A percentile compares a stretch with the other conserved stretches of the same genome.
These are phyloP conservation scores for Umimayanthus kanabou DNA, from an alignment of 92 coral and sea anemone species.

Conservation along the genomic window DNA sequence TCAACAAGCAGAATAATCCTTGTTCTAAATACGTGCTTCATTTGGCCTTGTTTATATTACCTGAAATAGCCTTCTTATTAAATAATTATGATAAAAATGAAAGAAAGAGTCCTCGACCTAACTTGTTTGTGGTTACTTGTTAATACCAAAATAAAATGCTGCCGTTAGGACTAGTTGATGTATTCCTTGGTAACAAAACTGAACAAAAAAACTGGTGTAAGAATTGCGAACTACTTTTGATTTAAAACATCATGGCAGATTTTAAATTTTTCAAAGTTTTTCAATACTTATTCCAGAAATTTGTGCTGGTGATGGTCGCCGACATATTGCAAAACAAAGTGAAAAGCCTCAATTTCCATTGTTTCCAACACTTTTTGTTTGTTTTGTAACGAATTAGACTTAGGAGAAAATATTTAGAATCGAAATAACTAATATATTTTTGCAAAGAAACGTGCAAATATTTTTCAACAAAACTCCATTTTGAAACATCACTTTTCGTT, in stretches of 20 bases:
- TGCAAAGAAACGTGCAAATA: neutral
- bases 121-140: no score
- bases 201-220: neutral
- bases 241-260: no score
- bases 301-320: neutral
- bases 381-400: neutral
- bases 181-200: no score
- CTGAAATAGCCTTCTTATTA: neutral
- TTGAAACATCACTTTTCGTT: neutral
- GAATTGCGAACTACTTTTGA: neutral
- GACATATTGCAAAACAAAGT: neutral
- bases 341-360: neutral
- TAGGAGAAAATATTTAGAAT: neutral
- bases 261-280: neutral
- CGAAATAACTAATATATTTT: neutral
- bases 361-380: neutral
- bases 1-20: neutral
- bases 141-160: no score
- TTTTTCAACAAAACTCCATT: no score
- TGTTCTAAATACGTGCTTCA: neutral
- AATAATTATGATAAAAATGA: no score
- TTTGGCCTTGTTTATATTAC: neutral
- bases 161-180: no score
- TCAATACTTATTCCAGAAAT: neutral
- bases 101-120: neutral